phyloP scores from a whole-genome alignment of 2,888 invertebrate species.

The Ennomos quercinarius region DNA sequence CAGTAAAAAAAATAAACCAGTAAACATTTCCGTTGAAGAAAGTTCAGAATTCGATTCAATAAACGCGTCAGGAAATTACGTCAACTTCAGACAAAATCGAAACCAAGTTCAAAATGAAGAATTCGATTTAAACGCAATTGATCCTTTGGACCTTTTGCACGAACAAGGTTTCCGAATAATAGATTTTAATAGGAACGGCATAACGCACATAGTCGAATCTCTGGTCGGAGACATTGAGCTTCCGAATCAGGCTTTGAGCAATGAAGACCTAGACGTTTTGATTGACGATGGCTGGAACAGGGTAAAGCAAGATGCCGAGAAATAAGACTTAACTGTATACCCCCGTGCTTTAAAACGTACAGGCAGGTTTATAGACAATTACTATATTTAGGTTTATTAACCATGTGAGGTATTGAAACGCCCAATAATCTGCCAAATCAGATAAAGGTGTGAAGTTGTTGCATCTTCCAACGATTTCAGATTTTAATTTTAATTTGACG shows the following conservation, averaged over 20 bases:
- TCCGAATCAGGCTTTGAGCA: background rate
- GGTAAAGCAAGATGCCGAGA: background rate
- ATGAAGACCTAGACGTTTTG: background rate
- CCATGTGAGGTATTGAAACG: no score
- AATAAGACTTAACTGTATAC: background rate
- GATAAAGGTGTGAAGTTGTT: no score
- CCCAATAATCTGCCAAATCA: no score
- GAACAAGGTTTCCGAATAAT: constrained; percentile 6
- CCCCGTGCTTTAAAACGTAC: no score
- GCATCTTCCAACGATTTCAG: no score
- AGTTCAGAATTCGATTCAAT: background rate
- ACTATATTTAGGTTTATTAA: no score
- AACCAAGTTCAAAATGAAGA: background rate
- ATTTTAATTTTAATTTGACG: no score
- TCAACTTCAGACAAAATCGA: background rate
- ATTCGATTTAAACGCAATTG: background rate
- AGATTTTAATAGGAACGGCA: constrained; percentile 15
- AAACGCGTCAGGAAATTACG: background rate
- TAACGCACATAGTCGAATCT: constrained; percentile 7
- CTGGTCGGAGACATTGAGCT: constrained; percentile 4
- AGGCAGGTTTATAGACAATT: no score
- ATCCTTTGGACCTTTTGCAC: background rate
- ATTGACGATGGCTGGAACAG: background rate
- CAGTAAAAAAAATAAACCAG: background rate
- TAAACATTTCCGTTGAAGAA: background rate